Percentiles rank a stretch among this genome's conserved stretches.
phyloP scores from a whole-genome alignment of 2,888 invertebrate species.

The Pristionchus maxplancki region DNA sequence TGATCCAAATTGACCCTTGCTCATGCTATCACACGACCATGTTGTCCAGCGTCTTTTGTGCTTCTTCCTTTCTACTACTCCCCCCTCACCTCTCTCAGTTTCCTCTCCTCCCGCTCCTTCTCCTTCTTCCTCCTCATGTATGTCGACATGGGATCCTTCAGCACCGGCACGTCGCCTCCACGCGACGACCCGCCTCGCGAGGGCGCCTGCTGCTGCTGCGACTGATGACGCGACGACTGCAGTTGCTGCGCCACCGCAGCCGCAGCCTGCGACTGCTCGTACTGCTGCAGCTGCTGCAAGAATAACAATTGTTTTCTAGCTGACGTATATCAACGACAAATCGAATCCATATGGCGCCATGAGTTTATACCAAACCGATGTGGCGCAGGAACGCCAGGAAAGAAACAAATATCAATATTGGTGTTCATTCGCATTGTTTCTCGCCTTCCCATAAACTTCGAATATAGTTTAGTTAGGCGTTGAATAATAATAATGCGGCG shows the following conservation, averaged over 20 bases:
- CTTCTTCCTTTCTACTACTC: too few relatives aligned
- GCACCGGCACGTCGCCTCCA: not conserved
- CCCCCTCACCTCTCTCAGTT: constrained; percentile 13
- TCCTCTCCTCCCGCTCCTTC: constrained; percentile 50
- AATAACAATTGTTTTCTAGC: not conserved
- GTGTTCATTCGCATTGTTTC: too few relatives aligned
- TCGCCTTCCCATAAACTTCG: too few relatives aligned
- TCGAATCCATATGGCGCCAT: too few relatives aligned
- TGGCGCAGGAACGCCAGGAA: not conserved
- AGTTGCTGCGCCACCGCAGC: not conserved
- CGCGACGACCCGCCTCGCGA: not conserved
- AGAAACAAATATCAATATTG: too few relatives aligned
- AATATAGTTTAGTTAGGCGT: too few relatives aligned
- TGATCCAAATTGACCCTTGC: too few relatives aligned
- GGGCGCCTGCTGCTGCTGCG: not conserved
- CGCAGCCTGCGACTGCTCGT: not conserved
- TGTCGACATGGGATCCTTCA: constrained; percentile 54
- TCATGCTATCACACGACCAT: too few relatives aligned
- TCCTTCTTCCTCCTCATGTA: constrained; percentile 64
- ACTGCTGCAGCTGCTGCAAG: constrained; percentile 16
- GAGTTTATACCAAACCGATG: not conserved
- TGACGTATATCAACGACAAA: too few relatives aligned
- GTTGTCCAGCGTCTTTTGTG: too few relatives aligned
- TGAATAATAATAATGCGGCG: too few relatives aligned
- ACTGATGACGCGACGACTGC: not conserved